phyloP scores from a whole-genome alignment of 2,113 vertebrate genomes.

The Monarcha castaneiventris region DNA sequence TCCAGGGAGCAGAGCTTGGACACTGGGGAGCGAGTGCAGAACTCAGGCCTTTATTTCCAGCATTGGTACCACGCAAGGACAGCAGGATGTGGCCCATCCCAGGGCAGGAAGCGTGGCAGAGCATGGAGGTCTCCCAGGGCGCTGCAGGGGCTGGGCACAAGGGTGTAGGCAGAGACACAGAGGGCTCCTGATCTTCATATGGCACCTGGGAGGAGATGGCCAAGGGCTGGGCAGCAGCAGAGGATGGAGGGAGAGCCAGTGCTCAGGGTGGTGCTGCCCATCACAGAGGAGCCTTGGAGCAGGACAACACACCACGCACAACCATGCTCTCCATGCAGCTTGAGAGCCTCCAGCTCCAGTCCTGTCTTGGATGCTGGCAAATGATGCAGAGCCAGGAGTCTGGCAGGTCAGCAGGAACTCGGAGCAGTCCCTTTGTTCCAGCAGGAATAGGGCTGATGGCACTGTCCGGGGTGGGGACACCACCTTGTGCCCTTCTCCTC shows the following conservation, averaged over 20 bases:
- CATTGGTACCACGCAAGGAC: rapidly evolving
- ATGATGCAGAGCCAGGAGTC: background rate
- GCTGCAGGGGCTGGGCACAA: background rate
- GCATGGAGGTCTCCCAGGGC: background rate
- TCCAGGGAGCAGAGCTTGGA: background rate
- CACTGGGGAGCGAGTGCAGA: background rate
- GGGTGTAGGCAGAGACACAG: background rate
- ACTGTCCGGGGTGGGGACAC: background rate
- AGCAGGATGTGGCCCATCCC: background rate
- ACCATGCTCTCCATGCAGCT: background rate
- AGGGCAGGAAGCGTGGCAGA: background rate
- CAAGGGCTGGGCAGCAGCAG: background rate
- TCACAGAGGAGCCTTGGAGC: background rate
- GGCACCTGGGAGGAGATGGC: background rate
- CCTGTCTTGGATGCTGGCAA: background rate
- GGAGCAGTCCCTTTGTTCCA: background rate
- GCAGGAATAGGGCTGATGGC: background rate
- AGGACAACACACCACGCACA: background rate
- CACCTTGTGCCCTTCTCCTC: background rate
- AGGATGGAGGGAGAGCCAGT: background rate
- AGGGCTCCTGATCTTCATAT: background rate
- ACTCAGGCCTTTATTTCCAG: conserved; percentile 45
- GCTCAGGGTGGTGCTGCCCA: background rate
- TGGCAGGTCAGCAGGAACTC: background rate
- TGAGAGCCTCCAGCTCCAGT: background rate